Base-by-base conservation (phyloP, 2,888 invertebrate species). In the Lypha dubia region DNA sequence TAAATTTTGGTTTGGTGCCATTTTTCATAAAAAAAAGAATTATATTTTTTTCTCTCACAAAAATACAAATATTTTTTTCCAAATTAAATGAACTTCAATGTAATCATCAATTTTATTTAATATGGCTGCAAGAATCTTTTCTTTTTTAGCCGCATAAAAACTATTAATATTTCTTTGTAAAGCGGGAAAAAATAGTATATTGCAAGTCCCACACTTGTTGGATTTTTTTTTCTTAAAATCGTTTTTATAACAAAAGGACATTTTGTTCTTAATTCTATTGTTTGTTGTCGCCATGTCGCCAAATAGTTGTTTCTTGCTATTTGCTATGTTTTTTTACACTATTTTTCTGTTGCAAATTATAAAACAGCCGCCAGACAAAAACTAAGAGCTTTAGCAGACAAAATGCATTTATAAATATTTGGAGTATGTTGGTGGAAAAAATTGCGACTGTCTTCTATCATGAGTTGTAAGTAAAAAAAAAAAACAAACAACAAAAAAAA, bases 181-280 rank as follows among this genome's bases (percentile, higher is more conserved):
- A 20, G 13, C n/a, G n/a, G n/a, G n/a, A n/a, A n/a, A 20, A 51
- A 22, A 58, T 49, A 46, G 53, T n/a, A 65, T 15, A 75, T 49
- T 32, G 11, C n/a, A 8, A 63, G 20, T 68, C 75, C 56, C 75
- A 76, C 28, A 56, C 56, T 41, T 58, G 32, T 58, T 67, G 67
- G 58, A n/a, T n/a, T n/a, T n/a, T 32, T 56, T 41, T 49, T 38
- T 58, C 53, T 53, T 56, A 58, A 46, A 58, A 53, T 22, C 22
- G n/a, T 53, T 20, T 63, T 41, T n/a, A 46, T 17, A 74, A 81
- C 81, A 81, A 84, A 76, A 74, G 73, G 60, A 70, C 38, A 75
- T 81, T 81, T 84, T 84, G 65, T 84, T 70, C 73, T 81, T 81
- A 81, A 81, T 74, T 74, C 79, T 58, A 84, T 77, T 84, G 81